These are phyloP conservation scores for Limonius californicus DNA, from an alignment of 1,140 invertebrate species.

Conservation along the genomic window DNA sequence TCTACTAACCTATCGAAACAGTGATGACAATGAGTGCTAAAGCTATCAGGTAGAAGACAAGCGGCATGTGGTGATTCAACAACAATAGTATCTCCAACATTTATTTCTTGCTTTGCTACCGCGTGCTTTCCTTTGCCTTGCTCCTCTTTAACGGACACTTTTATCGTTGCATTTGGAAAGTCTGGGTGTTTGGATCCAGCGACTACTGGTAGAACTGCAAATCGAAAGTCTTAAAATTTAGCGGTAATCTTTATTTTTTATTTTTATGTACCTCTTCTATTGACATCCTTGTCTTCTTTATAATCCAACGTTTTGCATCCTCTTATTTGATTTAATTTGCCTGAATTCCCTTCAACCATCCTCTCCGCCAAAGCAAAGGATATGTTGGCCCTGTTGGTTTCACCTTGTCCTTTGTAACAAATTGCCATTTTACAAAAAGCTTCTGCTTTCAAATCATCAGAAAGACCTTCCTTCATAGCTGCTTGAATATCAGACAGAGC, in stretches of 20 bases:
- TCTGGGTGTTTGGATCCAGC: conserved; percentile 40
- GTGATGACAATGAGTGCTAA: conserved; percentile 75
- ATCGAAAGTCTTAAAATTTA: neutral
- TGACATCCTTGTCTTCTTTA: neutral
- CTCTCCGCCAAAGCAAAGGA: conserved; percentile 55
- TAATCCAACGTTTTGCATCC: neutral
- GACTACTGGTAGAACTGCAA: conserved; percentile 29
- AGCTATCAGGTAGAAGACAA: conserved; percentile 67
- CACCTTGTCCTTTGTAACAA: conserved; percentile 56
- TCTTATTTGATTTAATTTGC: neutral
- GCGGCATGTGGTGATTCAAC: conserved; percentile 72
- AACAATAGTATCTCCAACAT: conserved; percentile 63
- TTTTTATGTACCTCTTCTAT: neutral
- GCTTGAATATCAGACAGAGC: conserved; percentile 60
- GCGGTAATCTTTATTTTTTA: neutral
- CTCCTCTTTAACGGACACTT: conserved; percentile 50
- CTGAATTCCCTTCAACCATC: conserved; percentile 41
- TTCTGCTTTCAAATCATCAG: conserved; percentile 53
- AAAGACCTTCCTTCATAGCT: conserved; percentile 56
- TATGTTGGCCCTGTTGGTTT: conserved; percentile 53
- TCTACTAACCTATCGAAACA: conserved; percentile 72
- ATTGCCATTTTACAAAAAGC: conserved; percentile 61
- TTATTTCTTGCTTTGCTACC: conserved; percentile 56
- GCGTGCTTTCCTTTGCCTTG: conserved; percentile 53
- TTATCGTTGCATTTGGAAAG: conserved; percentile 45